Base-by-base conservation (phyloP, 2,888 invertebrate species). In the Ochlodes sylvanus region DNA sequence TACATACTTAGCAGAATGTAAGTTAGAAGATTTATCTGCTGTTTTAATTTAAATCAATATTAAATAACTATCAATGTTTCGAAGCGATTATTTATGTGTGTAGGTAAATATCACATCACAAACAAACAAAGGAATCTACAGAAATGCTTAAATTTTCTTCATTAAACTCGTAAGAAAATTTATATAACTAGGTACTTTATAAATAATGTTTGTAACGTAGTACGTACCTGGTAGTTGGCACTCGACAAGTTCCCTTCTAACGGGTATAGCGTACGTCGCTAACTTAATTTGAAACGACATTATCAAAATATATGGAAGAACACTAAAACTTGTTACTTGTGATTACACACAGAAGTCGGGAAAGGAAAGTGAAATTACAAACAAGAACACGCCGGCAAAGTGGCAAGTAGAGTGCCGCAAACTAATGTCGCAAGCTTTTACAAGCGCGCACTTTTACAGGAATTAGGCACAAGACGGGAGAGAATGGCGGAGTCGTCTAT, bases 341-440 rank as follows among this genome's bases (percentile, higher is more conserved):
- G 41, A 65, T 58, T 58, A 58, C 65, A 7, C 47, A 34, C 27
- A n/a, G 17, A 52, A 58, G 65, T 58, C 52, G 58, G 58, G 27
- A 58, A 58, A 58, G 57, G 17, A 57, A 65, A 65, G 52, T 58
- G 58, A 65, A 65, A 65, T 65, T 47, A 65, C 58, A 58, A 58
- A 58, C 57, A 65, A 55, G 47, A 57, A 65, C 57, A 65, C 57
- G 50, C 17, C 47, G 50, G 47, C 50, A 15, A 61, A 58, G 57
- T 58, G 57, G 50, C 57, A 32, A 38, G 65, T 52, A 60, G 42
- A 60, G 54, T 66, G 60, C 66, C 66, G 42, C 66, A 60, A 66
- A 54, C 54, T 60, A 60, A 66, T 60, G 66, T 60, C 66, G 52
- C 41, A 66, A 60, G 66, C 60, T 66, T 54, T 60, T 66, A 65